Base-by-base conservation (phyloP, 2,113 vertebrate species). In the Marcusenius ussheri region DNA sequence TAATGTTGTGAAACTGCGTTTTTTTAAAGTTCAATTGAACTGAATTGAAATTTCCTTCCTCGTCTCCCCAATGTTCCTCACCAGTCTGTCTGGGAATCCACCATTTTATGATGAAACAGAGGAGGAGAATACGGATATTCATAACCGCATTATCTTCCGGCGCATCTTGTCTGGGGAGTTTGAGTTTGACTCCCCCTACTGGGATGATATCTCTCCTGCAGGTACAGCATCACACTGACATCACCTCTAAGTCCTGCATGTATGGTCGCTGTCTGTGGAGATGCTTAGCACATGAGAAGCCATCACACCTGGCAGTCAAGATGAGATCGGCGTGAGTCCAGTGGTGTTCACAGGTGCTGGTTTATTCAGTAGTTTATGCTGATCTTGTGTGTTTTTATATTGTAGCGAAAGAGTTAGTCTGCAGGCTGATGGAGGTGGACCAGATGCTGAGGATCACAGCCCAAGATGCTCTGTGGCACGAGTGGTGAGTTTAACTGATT, bases 51-150 rank as follows among this genome's bases (percentile, higher is more conserved):
- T 31, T 10, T 31, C 3, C 27, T 31, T 27, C 9, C n/a, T 66
- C n/a, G 1, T 66, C 62, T 70, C 62, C 62, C 62, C 62, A 31
- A 31, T 3, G 66, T 9, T 8, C 10, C 46, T 46, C 88, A 1
- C 2, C 77, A 94, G 96, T 5, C 93, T 97, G 89, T 97, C 96
- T 10, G 97, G 97, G 88, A 97, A 97, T 89, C 97, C 97, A 9
- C 97, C 96, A 0, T 97, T 97, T 92, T 97, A 97, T 74, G 97
- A 97, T 74, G 97, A 97, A 90, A 96, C 95, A 1, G 97, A 97
- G 89, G 96, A 97, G 88, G 96, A 97, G 83, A 96, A 97, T 89
- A 96, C 94, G 0, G 96, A 97, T 92, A 93, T 96, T 83, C 96
- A 97, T 91, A 97, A 97, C 92, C 96, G 96, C 87, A 96, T 96